Percentiles rank a stretch among this genome's conserved stretches.
Evolutionary conservation across 2,797 vertebrate species (phyloP).

Genomic region (Menidia menidia): DNA sequence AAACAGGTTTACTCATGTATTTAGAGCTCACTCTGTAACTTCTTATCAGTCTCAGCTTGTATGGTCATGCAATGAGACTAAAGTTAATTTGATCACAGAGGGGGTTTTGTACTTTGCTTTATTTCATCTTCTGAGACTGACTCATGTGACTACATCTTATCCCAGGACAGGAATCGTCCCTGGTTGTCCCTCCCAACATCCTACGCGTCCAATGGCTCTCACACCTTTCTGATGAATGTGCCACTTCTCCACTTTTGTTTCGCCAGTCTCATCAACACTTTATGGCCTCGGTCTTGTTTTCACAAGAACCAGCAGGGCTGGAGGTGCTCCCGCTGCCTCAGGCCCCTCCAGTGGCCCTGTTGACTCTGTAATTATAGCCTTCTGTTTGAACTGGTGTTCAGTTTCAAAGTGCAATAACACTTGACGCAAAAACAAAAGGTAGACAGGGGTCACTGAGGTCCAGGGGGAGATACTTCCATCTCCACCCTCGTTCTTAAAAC

Average conservation of each 20-base stretch:
- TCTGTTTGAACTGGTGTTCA: conserved; percentile 77
- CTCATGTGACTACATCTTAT: conserved; percentile 31
- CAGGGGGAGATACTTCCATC: conserved; percentile 18
- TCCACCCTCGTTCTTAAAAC: conserved; percentile 12
- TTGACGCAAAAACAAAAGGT: conserved; percentile 75
- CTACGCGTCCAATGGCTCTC: conserved; percentile 57
- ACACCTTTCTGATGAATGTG: conserved; percentile 71
- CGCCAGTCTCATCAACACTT: conserved; percentile 62
- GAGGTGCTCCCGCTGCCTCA: conserved; percentile 42
- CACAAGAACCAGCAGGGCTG: conserved; percentile 58
- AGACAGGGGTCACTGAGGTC: conserved; percentile 37
- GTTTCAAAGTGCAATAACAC: conserved; percentile 79
- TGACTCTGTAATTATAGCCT: conserved; percentile 63
- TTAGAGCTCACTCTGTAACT: conserved; percentile 7
- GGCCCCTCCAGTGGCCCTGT: conserved; percentile 36
- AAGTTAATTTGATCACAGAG: conserved; percentile 15
- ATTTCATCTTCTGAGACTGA: conserved; percentile 23
- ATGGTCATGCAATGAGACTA: conserved; percentile 10
- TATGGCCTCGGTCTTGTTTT: conserved; percentile 67
- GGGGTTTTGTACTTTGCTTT: conserved; percentile 7
- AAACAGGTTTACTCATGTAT: background rate
- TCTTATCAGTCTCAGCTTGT: conserved; percentile 7
- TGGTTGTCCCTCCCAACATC: conserved; percentile 21
- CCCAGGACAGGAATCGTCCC: conserved; percentile 21
- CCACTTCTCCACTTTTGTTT: conserved; percentile 65